phyloP scores from a whole-genome alignment of 2,888 invertebrate species.

The Bembecia ichneumoniformis region DNA sequence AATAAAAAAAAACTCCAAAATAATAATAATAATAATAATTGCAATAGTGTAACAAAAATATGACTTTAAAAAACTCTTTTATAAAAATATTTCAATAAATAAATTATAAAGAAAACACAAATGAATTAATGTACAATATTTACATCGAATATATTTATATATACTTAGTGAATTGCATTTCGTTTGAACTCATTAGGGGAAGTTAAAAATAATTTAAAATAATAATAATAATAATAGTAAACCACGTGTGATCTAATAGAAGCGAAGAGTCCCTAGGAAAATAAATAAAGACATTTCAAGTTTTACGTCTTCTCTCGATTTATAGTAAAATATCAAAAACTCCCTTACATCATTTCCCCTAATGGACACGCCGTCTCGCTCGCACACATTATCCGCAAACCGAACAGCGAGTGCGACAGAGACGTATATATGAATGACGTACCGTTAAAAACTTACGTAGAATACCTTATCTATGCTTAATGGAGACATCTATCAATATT shows the following conservation, averaged over 20 bases:
- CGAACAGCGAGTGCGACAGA: conserved; percentile 23
- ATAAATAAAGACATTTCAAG: conserved; percentile 47
- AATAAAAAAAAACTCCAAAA: conserved; percentile 21
- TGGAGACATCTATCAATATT: conserved; percentile 64
- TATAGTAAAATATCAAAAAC: conserved; percentile 70
- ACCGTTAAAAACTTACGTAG: conserved; percentile 64
- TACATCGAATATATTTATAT: conserved; percentile 56
- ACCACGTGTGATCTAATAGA: conserved; percentile 41
- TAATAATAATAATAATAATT: conserved; percentile 20
- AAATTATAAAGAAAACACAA: conserved; percentile 43
- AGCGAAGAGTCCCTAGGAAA: conserved; percentile 47
- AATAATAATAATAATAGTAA: no score
- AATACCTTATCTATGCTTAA: conserved; percentile 58
- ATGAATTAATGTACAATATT: conserved; percentile 67
- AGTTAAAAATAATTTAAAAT: conserved; percentile 20
- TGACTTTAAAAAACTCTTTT: conserved; percentile 49
- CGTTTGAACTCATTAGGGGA: conserved; percentile 39
- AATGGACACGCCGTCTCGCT: conserved; percentile 53
- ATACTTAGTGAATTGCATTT: conserved; percentile 37
- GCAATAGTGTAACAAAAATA: conserved; percentile 54
- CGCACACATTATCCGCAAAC: conserved; percentile 21
- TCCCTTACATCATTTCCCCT: conserved; percentile 58
- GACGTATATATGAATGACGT: conserved; percentile 44
- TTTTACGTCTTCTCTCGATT: conserved; percentile 63
- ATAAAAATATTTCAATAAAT: conserved; percentile 63